phyloP scores from a whole-genome alignment of 2,113 vertebrate species.

The Gracilinanus agilis region DNA sequence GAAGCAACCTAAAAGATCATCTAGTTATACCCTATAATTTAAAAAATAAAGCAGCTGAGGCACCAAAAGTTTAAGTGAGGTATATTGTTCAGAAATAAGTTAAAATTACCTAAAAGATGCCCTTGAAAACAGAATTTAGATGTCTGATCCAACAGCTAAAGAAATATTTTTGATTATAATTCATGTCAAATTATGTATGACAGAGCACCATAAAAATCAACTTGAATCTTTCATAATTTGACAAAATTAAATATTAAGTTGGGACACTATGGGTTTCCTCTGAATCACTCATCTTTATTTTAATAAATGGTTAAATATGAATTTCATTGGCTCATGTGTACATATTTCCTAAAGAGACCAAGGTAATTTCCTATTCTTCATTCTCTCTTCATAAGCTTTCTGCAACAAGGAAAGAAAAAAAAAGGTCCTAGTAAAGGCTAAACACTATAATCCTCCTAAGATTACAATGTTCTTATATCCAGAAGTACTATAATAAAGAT shows the following conservation, averaged over 20 bases:
- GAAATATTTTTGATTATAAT: neutral
- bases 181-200: neutral
- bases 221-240: neutral
- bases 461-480: neutral
- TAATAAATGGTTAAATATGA: neutral
- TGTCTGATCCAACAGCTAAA: neutral
- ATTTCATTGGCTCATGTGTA: neutral
- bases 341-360: neutral
- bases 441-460: neutral
- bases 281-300: neutral
- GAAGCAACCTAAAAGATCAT: neutral
- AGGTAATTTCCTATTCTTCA: neutral
- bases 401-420: neutral
- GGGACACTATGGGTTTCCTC: neutral
- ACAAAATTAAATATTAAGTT: neutral
- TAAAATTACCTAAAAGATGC: neutral
- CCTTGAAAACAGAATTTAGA: neutral
- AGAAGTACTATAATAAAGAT: neutral
- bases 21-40: neutral
- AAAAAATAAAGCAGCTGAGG: neutral
- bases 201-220: neutral
- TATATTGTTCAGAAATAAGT: neutral
- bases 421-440: neutral
- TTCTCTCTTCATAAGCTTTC: neutral
- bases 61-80: neutral